A percentile compares a stretch with the other conserved stretches of the same genome.
These are phyloP conservation scores for Onychomys leucogaster DNA, from an alignment of 2,797 vertebrate genomes.

Conservation along the genomic window DNA sequence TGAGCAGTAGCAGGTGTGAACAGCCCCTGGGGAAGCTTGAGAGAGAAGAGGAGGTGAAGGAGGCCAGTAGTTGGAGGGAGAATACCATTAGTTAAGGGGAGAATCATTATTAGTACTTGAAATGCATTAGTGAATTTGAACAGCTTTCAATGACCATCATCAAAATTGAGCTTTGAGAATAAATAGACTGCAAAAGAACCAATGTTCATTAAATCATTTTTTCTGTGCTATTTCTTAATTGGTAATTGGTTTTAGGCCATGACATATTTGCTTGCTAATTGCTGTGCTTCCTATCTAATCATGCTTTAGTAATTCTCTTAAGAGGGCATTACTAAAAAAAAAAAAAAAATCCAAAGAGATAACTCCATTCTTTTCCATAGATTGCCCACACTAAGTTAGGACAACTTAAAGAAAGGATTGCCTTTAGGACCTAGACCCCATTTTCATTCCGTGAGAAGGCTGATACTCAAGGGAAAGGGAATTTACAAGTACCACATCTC, in stretches of 20 bases:
- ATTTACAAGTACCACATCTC: background rate
- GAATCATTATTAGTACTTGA: slow-evolving; percentile 20
- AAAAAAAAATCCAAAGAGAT: slow-evolving; percentile 21
- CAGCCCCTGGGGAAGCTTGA: background rate
- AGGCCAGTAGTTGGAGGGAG: background rate
- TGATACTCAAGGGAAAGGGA: background rate
- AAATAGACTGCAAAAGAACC: slow-evolving; percentile 65
- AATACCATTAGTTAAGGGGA: background rate
- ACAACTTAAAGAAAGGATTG: slow-evolving; percentile 2
- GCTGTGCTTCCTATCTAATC: slow-evolving; percentile 62
- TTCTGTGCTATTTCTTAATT: slow-evolving; percentile 55
- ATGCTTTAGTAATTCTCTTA: slow-evolving; percentile 70
- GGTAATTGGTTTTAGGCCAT: slow-evolving; percentile 65
- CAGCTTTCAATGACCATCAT: slow-evolving; percentile 63
- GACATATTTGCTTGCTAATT: slow-evolving; percentile 69
- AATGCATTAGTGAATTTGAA: slow-evolving; percentile 36
- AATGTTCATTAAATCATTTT: slow-evolving; percentile 67
- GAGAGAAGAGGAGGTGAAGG: background rate
- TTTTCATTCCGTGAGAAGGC: background rate
- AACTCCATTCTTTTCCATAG: slow-evolving; percentile 62
- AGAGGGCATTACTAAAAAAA: slow-evolving; percentile 13
- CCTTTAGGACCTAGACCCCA: background rate
- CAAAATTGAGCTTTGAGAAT: slow-evolving; percentile 66
- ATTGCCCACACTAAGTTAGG: slow-evolving; percentile 7
- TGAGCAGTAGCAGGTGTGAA: slow-evolving; percentile 4